A percentile compares a stretch with the other conserved stretches of the same genome.
Conservation (phyloP, 2,888 invertebrate genomes). For the Salticus scenicus region DNA sequence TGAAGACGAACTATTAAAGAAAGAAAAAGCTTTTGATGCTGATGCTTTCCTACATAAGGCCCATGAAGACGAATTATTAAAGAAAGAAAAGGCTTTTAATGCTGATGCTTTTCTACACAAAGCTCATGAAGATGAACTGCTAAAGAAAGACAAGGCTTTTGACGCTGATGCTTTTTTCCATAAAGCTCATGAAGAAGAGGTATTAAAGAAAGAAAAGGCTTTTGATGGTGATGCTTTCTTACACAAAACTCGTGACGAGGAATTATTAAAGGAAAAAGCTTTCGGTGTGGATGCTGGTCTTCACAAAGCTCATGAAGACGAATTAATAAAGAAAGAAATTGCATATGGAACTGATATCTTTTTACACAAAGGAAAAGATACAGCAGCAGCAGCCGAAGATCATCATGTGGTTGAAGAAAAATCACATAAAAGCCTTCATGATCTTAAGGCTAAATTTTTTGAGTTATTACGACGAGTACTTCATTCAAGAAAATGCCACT, state of each 20-base stretch:
- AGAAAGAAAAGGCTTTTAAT: not conserved
- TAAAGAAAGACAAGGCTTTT: not conserved
- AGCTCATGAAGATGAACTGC: not conserved
- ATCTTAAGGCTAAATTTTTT: conserved; percentile 29
- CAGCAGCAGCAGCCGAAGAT: too few species aligned
- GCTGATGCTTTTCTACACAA: not conserved
- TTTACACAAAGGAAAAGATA: too few species aligned
- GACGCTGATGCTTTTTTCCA: not conserved
- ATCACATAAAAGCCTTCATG: not conserved
- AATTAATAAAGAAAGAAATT: too few species aligned
- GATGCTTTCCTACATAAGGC: not conserved
- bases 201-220: not conserved
- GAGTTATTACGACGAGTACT: conserved; percentile 13
- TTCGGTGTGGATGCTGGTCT: too few species aligned
- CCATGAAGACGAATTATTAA: not conserved
- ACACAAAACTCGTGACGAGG: not conserved
- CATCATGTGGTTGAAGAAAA: conserved; percentile 6
- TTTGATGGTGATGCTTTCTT: not conserved
- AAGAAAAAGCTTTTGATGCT: not conserved
- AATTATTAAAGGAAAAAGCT: too few species aligned
- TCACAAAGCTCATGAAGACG: not conserved
- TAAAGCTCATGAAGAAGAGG: not conserved
- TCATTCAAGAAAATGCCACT: conserved; percentile 33
- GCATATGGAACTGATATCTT: too few species aligned
- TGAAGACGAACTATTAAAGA: not conserved